A percentile compares a stretch with the other conserved stretches of the same genome.
Conservation (phyloP, 2,797 vertebrate species). For the Takifugu rubripes region DNA sequence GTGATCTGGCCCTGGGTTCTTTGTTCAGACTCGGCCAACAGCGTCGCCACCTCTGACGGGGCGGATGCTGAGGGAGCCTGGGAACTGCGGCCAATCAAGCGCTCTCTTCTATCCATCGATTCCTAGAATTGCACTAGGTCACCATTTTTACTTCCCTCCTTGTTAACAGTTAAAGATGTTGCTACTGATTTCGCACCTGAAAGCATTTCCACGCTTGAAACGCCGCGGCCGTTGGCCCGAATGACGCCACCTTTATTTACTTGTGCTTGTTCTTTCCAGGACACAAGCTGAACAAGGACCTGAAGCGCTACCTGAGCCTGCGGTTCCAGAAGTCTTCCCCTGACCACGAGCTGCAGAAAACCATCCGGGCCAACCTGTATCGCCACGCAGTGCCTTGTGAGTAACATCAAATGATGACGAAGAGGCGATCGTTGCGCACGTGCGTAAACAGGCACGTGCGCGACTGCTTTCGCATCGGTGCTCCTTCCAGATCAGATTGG, state of each 20-base stretch:
- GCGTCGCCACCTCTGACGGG: constrained; percentile 60
- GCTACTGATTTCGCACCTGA: neutral
- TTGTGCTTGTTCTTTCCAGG: constrained; percentile 70
- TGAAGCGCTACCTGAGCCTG: constrained; percentile 90
- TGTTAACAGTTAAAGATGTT: neutral
- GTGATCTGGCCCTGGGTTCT: constrained; percentile 46
- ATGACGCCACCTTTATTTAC: constrained; percentile 23
- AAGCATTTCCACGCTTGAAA: neutral
- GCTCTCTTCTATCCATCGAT: constrained; percentile 38
- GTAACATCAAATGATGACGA: constrained; percentile 52
- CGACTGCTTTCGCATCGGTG: constrained; percentile 18
- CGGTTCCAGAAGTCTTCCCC: constrained; percentile 92
- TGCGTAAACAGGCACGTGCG: constrained; percentile 5
- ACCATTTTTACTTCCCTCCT: constrained; percentile 1
- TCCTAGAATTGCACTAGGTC: constrained; percentile 12
- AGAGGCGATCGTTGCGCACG: constrained; percentile 10
- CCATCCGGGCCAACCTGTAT: constrained; percentile 91
- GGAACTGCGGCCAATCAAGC: constrained; percentile 47
- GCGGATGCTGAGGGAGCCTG: constrained; percentile 26
- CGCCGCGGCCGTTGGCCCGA: neutral
- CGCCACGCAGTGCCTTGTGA: constrained; percentile 97
- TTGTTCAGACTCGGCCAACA: constrained; percentile 57
- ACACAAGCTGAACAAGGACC: constrained; percentile 86
- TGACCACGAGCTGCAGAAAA: constrained; percentile 93
- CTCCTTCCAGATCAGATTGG: constrained; percentile 23